Percentiles rank a stretch among this genome's conserved stretches.
phyloP scores from a whole-genome alignment of 2,888 invertebrate genomes.

The Zygaena filipendulae region DNA sequence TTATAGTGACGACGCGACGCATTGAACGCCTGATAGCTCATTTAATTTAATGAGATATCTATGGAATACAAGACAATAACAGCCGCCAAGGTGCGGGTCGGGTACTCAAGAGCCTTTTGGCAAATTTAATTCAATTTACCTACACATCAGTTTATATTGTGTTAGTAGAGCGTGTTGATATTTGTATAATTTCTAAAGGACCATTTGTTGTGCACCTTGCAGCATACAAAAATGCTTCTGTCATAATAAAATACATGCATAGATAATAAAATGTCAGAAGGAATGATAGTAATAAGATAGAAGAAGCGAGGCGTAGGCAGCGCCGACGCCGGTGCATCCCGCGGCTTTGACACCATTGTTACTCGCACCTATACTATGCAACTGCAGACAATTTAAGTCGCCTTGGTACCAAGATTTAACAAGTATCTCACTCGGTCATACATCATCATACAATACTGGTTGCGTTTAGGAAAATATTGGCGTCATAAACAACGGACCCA shows the following conservation, averaged over 20 bases:
- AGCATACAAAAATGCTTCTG: constrained; percentile 26
- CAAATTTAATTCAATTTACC: too few species aligned
- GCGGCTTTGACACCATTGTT: constrained; percentile 41
- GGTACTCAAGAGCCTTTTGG: too few species aligned
- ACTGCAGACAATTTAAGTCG: constrained; percentile 44
- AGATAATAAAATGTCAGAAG: constrained; percentile 54
- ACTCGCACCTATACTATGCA: too few species aligned
- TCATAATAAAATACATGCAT: constrained; percentile 41
- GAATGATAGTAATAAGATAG: constrained; percentile 56
- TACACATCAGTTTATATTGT: too few species aligned
- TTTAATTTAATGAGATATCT: constrained; percentile 53
- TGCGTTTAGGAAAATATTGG: too few species aligned
- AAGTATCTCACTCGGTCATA: too few species aligned
- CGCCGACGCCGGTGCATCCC: constrained; percentile 27
- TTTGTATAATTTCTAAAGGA: too few species aligned
- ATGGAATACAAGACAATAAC: too few species aligned
- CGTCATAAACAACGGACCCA: too few species aligned
- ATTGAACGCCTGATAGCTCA: constrained; percentile 53
- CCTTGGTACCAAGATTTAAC: constrained; percentile 20
- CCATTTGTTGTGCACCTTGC: constrained; percentile 20
- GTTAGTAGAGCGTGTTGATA: too few species aligned
- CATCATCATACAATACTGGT: too few species aligned
- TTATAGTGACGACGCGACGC: constrained; percentile 37
- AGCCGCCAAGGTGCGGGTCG: too few species aligned
- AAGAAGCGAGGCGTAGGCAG: constrained; percentile 37